These are phyloP conservation scores for Elegia similella DNA, from an alignment of 2,888 invertebrate genomes.

Conservation along the genomic window DNA sequence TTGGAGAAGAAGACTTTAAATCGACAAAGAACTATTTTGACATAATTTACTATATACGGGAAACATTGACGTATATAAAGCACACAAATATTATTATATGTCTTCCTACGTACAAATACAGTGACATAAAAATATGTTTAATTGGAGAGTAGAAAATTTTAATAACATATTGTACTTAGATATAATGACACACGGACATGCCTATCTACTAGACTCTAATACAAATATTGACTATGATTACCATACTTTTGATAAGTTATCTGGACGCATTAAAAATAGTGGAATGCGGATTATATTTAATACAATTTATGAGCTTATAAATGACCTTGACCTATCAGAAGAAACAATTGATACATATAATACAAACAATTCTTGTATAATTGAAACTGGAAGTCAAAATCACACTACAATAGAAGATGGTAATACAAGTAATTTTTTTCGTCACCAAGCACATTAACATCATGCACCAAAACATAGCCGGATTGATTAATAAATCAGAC, in stretches of 20 bases:
- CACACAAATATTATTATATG: constrained; percentile 4
- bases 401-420: constrained; percentile 1
- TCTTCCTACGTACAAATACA: constrained; percentile 3
- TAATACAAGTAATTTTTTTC: constrained; percentile 21
- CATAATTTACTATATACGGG: background rate
- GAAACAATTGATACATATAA: no score
- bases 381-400: no score
- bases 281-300: constrained; percentile 13
- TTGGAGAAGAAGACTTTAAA: no score
- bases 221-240: no score
- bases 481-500: constrained; percentile 21
- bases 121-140: background rate
- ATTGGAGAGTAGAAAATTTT: no score
- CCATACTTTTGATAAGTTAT: constrained; percentile 8
- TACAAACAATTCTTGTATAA: no score
- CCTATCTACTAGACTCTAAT: constrained; percentile 9
- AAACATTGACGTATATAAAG: background rate
- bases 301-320: constrained; percentile 7
- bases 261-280: constrained; percentile 6
- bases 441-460: constrained; percentile 15
- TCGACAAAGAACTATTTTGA: constrained; percentile 8
- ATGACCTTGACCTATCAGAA: no score
- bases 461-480: constrained; percentile 21
- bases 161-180: constrained; percentile 12
- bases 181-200: constrained; percentile 11